phyloP scores from a whole-genome alignment of 2,797 vertebrate species.

The Phoebastria nigripes region DNA sequence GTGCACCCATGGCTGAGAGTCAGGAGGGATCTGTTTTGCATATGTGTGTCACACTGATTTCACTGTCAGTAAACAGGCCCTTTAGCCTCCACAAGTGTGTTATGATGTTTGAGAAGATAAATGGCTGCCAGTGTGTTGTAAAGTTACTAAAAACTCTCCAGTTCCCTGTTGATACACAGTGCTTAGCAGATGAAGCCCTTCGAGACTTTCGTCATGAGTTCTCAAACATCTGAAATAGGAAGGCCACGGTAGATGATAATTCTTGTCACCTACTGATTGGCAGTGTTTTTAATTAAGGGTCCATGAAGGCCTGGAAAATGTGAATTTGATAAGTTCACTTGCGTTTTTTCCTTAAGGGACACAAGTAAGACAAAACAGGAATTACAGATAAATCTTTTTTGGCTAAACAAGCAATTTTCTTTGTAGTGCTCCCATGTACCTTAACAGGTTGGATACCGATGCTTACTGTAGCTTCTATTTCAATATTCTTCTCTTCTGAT shows the following conservation, averaged over 20 bases:
- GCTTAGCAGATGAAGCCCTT: not conserved
- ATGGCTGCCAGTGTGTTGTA: not conserved
- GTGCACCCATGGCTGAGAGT: not conserved
- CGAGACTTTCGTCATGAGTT: fast-evolving
- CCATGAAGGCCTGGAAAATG: not conserved
- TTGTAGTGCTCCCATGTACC: not conserved
- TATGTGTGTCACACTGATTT: not conserved
- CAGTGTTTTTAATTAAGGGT: not conserved
- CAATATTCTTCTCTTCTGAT: not conserved
- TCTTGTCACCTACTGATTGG: not conserved
- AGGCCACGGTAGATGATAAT: not conserved
- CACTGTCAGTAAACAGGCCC: not conserved
- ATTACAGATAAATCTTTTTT: not conserved
- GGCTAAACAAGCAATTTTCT: not conserved
- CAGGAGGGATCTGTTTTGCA: not conserved
- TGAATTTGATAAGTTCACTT: not conserved
- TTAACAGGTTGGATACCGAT: not conserved
- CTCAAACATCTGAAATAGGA: not conserved
- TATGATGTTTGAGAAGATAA: not conserved
- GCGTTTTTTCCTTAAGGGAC: not conserved
- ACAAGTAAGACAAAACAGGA: not conserved
- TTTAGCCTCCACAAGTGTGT: not conserved
- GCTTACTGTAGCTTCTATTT: not conserved
- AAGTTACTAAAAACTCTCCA: not conserved
- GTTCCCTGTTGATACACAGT: not conserved